Evolutionary conservation across 53 echinoderm and acorn worm species (phyloP).

Genomic region (Pentamera pediparva): DNA sequence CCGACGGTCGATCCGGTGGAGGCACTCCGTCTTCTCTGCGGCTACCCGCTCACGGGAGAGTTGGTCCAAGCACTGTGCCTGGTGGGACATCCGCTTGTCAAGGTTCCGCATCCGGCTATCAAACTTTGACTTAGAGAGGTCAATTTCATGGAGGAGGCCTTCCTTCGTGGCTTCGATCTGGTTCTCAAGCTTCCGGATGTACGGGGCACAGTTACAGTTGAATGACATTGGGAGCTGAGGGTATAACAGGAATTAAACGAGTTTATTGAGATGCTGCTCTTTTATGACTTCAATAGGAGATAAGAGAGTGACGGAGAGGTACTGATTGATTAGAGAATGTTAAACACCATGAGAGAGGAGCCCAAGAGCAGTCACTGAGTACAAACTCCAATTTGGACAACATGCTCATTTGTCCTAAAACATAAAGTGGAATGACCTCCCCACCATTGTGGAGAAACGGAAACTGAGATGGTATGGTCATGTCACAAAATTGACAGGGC

Average conservation of each 20-base stretch:
- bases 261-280: not conserved
- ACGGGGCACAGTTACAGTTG: slow-evolving; percentile 76
- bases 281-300: not conserved
- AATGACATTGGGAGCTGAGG: slow-evolving; percentile 53
- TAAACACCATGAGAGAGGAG: too few relatives aligned
- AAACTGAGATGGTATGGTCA: too few relatives aligned
- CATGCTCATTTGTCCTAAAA: too few relatives aligned
- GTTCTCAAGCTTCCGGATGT: slow-evolving; percentile 89
- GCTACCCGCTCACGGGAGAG: slow-evolving; percentile 77
- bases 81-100: slow-evolving; percentile 83
- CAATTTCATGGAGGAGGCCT: slow-evolving; percentile 84
- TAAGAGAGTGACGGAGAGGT: too few relatives aligned
- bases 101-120: slow-evolving; percentile 68
- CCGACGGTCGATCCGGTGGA: slow-evolving; percentile 76
- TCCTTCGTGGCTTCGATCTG: slow-evolving; percentile 95
- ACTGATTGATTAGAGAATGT: too few relatives aligned
- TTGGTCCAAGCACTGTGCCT: slow-evolving; percentile 77
- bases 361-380: too few relatives aligned
- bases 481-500: too few relatives aligned
- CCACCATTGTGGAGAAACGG: too few relatives aligned
- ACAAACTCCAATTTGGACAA: too few relatives aligned
- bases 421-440: too few relatives aligned
- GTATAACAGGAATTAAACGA: not conserved
- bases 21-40: slow-evolving; percentile 76
- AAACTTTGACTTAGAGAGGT: slow-evolving; percentile 71